Conservation (phyloP, 2,113 vertebrate genomes). For the Macroglossus sobrinus region DNA sequence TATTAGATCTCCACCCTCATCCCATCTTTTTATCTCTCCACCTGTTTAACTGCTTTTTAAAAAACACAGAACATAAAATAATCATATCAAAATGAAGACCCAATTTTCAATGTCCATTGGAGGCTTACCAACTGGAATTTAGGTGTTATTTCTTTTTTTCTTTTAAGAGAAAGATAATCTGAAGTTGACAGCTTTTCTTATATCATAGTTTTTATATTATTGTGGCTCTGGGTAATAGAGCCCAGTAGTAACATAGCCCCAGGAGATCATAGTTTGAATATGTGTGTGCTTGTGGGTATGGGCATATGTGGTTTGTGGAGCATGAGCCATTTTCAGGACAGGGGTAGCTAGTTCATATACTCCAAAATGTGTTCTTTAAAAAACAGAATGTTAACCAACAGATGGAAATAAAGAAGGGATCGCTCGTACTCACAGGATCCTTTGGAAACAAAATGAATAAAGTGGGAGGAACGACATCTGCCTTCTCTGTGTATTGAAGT, state of each 20-base stretch:
- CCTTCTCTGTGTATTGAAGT: too few species aligned
- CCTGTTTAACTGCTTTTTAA: not conserved
- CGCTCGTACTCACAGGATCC: not conserved
- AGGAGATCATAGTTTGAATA: not conserved
- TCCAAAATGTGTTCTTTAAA: too few species aligned
- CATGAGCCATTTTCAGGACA: too few species aligned
- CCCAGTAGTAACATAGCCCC: not conserved
- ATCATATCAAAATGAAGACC: not conserved
- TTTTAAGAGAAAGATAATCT: not conserved
- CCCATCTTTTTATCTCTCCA: not conserved
- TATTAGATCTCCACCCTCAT: too few species aligned
- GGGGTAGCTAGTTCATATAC: too few species aligned
- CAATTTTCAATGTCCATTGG: not conserved
- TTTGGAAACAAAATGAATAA: not conserved
- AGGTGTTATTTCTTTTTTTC: too few species aligned
- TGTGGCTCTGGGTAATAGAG: not conserved
- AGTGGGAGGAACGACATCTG: too few species aligned
- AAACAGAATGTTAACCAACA: too few species aligned
- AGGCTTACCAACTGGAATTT: not conserved
- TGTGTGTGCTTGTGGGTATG: not conserved
- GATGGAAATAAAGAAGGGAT: not conserved
- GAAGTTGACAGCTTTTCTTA: not conserved
- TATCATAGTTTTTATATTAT: not conserved
- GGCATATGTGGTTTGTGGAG: too few species aligned
- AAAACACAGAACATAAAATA: not conserved